Percentiles rank a stretch among this genome's conserved stretches.
phyloP scores from a whole-genome alignment of 1,140 invertebrate genomes.

The Sinonovacula constricta region DNA sequence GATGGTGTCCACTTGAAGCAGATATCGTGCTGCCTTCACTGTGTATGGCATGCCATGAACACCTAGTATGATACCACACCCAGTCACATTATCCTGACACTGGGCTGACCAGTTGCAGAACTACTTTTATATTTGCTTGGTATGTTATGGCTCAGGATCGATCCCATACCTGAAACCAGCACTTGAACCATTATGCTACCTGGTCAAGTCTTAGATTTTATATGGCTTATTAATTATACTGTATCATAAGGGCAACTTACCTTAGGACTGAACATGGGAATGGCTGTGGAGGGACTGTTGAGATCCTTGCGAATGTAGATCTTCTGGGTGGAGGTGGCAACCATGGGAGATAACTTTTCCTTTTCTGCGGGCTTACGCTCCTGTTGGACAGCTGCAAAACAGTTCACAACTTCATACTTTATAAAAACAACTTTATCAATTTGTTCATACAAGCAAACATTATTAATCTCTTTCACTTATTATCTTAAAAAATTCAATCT shows the following conservation, averaged over 20 bases:
- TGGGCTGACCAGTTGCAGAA: neutral
- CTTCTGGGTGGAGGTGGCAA: conserved; percentile 77
- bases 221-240: no score
- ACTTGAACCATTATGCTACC: neutral
- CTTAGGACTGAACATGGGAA: conserved; percentile 74
- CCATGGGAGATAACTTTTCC: conserved; percentile 67
- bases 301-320: conserved; percentile 79
- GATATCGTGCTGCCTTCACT: neutral
- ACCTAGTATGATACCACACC: neutral
- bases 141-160: neutral
- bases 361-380: conserved; percentile 80
- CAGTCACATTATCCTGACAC: neutral
- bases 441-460: no score
- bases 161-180: neutral
- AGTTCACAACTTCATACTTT: no score
- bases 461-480: no score
- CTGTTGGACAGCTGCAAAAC: conserved; percentile 82
- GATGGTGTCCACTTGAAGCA: neutral
- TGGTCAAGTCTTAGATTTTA: no score
- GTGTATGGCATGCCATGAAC: neutral
- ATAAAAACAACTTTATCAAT: no score
- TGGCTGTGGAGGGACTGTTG: conserved; percentile 76
- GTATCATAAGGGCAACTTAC: conserved; percentile 38
- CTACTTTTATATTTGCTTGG: neutral
- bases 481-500: no score